phyloP scores from a whole-genome alignment of 2,888 invertebrate genomes.

The Athripsodes cinereus region DNA sequence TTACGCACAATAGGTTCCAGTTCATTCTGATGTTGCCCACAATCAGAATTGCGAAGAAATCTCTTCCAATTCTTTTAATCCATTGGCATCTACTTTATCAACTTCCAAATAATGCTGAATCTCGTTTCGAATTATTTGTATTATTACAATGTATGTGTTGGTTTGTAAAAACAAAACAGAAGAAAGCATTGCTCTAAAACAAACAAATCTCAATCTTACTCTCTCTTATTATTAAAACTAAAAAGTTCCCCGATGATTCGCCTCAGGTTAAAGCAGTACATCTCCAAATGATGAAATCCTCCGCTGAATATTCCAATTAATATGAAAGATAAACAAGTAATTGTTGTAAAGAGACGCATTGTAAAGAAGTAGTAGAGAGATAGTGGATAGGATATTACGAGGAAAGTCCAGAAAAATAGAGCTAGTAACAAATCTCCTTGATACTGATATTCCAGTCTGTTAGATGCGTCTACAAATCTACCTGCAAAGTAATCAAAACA shows the following conservation, averaged over 20 bases:
- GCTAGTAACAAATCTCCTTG: slow-evolving; percentile 15
- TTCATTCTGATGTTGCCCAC: no score
- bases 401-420: slow-evolving; percentile 24
- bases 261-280: slow-evolving; percentile 14
- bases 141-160: no score
- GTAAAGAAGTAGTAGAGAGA: slow-evolving; percentile 5
- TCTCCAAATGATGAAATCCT: slow-evolving; percentile 26
- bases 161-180: no score
- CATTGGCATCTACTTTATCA: no score
- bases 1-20: no score
- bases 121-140: no score
- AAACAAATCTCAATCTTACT: background rate
- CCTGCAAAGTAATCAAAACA: slow-evolving; percentile 9
- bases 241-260: background rate
- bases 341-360: background rate
- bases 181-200: background rate
- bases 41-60: no score
- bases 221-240: background rate
- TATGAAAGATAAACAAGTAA: slow-evolving; percentile 8
- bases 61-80: no score
- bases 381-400: slow-evolving; percentile 15
- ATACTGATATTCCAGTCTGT: slow-evolving; percentile 14
- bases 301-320: slow-evolving; percentile 12
- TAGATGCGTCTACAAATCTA: slow-evolving; percentile 19
- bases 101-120: no score